Evolutionary conservation across 2,888 invertebrate genomes (phyloP).

Genomic region (Harpagoxenus sublaevis): DNA sequence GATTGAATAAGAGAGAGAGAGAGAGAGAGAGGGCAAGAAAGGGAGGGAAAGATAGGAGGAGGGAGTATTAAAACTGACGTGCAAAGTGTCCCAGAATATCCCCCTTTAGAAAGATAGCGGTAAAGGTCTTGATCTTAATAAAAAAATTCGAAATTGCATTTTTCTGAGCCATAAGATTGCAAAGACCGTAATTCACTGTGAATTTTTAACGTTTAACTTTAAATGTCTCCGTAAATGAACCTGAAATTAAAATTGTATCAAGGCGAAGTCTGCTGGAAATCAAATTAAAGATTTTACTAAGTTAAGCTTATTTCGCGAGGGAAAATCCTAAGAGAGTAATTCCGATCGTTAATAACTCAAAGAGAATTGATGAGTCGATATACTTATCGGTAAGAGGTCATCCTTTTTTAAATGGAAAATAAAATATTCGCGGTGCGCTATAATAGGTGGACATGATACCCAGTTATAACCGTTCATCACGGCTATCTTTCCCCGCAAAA

Average conservation of each 20-base stretch:
- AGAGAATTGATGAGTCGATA: slow-evolving; percentile 1
- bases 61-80: not conserved
- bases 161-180: slow-evolving; percentile 17
- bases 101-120: not conserved
- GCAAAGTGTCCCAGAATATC: not conserved
- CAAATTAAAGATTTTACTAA: slow-evolving; percentile 33
- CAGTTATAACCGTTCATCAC: not conserved
- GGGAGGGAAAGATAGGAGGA: not conserved
- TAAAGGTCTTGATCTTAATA: slow-evolving; percentile 18
- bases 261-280: slow-evolving; percentile 2
- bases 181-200: slow-evolving; percentile 12
- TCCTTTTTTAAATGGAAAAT: slow-evolving; percentile 5
- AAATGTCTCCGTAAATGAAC: slow-evolving; percentile 20
- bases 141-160: slow-evolving; percentile 37
- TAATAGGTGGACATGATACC: not conserved
- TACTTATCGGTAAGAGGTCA: slow-evolving; percentile 9
- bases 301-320: slow-evolving; percentile 22
- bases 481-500: not conserved
- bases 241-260: slow-evolving; percentile 33
- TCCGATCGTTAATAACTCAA: slow-evolving; percentile 26
- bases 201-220: slow-evolving; percentile 38
- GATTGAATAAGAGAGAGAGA: not conserved
- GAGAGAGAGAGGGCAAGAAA: not conserved
- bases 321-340: not conserved
- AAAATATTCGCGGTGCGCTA: not conserved